Conservation (phyloP, 1,140 invertebrate genomes). For the Acyrthosiphon pisum region DNA sequence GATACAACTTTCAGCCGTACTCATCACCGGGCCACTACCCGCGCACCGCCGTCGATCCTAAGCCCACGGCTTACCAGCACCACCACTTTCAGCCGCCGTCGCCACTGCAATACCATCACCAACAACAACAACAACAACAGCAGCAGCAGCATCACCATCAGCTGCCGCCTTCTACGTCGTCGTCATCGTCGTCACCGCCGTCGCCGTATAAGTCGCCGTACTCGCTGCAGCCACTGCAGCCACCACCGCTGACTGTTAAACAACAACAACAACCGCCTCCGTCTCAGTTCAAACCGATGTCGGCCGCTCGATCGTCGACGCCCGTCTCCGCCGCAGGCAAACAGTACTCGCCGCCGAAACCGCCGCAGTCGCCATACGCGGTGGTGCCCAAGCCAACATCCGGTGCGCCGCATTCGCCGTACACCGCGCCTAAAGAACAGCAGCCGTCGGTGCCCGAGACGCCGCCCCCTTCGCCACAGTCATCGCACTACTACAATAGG, state of each 20-base stretch:
- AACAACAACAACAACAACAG: background rate
- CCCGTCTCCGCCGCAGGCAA: background rate
- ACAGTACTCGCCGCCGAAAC: background rate
- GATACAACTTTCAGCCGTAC: constrained; percentile 46
- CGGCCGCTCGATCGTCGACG: background rate
- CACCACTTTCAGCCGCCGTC: constrained; percentile 15
- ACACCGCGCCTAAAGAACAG: constrained; percentile 36
- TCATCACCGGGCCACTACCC: constrained; percentile 49
- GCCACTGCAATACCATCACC: background rate
- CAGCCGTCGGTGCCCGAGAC: constrained; percentile 23
- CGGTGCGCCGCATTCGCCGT: constrained; percentile 25
- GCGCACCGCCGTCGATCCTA: constrained; percentile 43
- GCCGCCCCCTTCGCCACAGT: background rate
- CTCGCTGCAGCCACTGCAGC: background rate
- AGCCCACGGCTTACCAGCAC: constrained; percentile 35
- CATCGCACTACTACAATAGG: constrained; percentile 27
- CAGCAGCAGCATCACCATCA: background rate
- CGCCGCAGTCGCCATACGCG: constrained; percentile 14
- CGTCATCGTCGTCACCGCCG: constrained; percentile 23
- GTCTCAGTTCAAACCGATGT: background rate
- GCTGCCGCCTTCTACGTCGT: background rate
- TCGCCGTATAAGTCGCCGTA: constrained; percentile 50
- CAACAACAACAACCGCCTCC: background rate
- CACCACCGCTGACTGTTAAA: background rate
- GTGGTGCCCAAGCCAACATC: background rate